A percentile compares a stretch with the other conserved stretches of the same genome.
Evolutionary conservation across 2,888 invertebrate genomes (phyloP).

Genomic region (Ischnus inquisitorius): DNA sequence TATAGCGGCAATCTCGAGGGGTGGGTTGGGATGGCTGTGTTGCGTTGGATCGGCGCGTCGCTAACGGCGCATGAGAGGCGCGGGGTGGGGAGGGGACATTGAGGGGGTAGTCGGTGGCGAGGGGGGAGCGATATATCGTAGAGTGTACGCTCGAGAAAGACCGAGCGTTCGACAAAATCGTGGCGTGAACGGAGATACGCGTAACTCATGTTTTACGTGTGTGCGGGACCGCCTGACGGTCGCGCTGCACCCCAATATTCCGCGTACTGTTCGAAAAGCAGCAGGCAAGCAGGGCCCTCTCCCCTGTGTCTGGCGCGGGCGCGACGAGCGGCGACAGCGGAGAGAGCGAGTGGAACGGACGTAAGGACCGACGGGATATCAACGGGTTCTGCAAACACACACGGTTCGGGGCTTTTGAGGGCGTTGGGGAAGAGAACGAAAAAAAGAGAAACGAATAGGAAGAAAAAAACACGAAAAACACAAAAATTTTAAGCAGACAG

Average conservation of each 20-base stretch:
- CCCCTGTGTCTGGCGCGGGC: constrained; percentile 78
- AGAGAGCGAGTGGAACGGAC: constrained; percentile 50
- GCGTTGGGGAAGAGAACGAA: constrained; percentile 55
- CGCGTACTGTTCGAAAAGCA: constrained; percentile 61
- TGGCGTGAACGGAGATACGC: constrained; percentile 3
- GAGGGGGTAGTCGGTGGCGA: constrained; percentile 48
- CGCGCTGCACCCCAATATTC: constrained; percentile 74
- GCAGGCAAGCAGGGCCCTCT: constrained; percentile 72
- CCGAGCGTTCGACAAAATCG: constrained; percentile 47
- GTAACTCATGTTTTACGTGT: constrained; percentile 44
- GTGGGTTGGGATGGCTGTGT: constrained; percentile 47
- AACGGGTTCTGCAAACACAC: constrained; percentile 63
- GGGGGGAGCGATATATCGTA: constrained; percentile 53
- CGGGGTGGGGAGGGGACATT: constrained; percentile 39
- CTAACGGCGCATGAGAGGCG: constrained; percentile 56
- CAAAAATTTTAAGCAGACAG: constrained; percentile 43
- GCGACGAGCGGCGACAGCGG: constrained; percentile 74
- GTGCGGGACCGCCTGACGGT: constrained; percentile 72
- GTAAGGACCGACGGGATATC: constrained; percentile 58
- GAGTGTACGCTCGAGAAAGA: constrained; percentile 52
- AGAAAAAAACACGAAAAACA: too few species aligned
- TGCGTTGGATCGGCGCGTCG: constrained; percentile 54
- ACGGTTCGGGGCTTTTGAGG: constrained; percentile 63
- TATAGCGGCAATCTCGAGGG: constrained; percentile 26
- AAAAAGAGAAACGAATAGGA: too few species aligned